These are phyloP conservation scores for Atlantisia rogersi DNA, from an alignment of 2,113 vertebrate species.

Conservation along the genomic window DNA sequence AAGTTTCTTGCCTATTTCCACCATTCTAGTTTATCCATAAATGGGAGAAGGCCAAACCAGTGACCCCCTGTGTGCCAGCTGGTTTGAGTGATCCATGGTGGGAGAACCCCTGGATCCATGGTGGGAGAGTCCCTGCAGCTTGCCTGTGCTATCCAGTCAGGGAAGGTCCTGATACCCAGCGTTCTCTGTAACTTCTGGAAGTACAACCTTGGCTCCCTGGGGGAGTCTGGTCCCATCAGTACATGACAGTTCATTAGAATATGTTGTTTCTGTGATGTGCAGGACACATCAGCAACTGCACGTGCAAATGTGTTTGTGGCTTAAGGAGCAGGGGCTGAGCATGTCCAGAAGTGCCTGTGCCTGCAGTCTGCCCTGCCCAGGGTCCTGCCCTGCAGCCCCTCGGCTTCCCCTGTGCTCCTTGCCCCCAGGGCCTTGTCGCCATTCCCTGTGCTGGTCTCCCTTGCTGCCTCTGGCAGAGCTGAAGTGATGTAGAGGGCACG, in stretches of 20 bases:
- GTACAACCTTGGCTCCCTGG: background rate
- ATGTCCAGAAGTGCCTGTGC: accelerated
- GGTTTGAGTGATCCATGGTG: background rate
- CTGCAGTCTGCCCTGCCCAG: background rate
- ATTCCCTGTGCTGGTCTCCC: no score
- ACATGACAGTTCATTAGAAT: accelerated
- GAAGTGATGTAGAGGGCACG: background rate
- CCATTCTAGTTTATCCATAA: background rate
- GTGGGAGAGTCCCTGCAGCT: background rate
- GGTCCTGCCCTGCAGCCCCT: background rate
- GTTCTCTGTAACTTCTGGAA: background rate
- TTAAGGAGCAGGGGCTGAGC: background rate
- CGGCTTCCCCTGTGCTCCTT: accelerated
- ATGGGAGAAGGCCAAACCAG: background rate
- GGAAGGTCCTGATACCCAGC: accelerated
- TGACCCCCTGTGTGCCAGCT: background rate
- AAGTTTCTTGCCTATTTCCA: background rate
- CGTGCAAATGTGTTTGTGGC: background rate
- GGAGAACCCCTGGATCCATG: background rate
- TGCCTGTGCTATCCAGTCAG: background rate
- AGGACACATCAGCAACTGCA: background rate
- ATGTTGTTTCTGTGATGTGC: accelerated
- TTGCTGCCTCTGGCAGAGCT: no score
- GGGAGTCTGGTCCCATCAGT: background rate
- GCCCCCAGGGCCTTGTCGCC: accelerated